Base-by-base conservation (phyloP, 2,888 invertebrate genomes). In the Zaprionus bogoriensis region DNA sequence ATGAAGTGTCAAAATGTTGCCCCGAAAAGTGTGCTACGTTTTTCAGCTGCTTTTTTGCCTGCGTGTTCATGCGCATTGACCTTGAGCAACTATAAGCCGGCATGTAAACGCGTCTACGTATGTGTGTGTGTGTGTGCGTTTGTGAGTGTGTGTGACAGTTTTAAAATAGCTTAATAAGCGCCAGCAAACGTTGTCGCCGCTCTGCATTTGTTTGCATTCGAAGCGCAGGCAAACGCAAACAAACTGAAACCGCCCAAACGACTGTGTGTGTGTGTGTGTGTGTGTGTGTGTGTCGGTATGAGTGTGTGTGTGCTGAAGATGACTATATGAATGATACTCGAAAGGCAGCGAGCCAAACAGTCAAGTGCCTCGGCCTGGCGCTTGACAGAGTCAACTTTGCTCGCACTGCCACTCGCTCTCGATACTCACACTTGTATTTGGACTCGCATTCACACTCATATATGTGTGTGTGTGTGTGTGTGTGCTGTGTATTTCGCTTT, bases 1-100 rank as follows among this genome's bases (percentile, higher is more conserved):
- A 85, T 80, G 80, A 81, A 84, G 80, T 82, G 85, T 75, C 82
- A 72, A 84, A 84, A 64, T 66, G 66, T 57, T 60, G 64, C 75
- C 76, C 78, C 66, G 53, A 68, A 78, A 81, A 54, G 58, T 61
- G 45, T 67, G 78, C 79, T 70, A 81, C 14, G 54, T 46, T 67
- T 66, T 83, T 59, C 9, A 17, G 14, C 20, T 17, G n/a, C 6
- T 7, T n/a, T 50, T 46, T 44, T 61, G 36, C 41, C 38, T 51
- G 44, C 52, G 41, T 39, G 64, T 51, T 36, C 47, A 36, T 47
- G 60, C 28, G 46, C 36, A 32, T 50, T 58, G 72, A 60, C 74
- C 75, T 74, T 74, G 75, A 47, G 17, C 44, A 74, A 74, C 71
- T 66, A 57, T 52, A 52, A 48, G 27, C 25, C 36, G 19, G 20